Evolutionary conservation across 2,888 invertebrate genomes (phyloP), one percentile per base, ranked within the genome.

Genomic region (Cephus nigrinus): DNA sequence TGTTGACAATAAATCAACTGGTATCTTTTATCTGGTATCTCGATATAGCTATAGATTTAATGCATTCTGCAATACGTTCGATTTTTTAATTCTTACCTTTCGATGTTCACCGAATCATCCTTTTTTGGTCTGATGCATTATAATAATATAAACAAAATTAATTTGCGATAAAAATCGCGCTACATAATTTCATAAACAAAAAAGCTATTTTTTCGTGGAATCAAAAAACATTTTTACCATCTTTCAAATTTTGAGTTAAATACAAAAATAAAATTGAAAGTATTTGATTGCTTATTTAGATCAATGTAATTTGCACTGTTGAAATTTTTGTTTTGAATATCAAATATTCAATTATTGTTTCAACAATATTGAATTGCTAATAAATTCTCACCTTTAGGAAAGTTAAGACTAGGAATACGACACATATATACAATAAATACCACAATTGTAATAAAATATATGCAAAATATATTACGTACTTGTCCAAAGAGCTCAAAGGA

Each of bases 401-500:
- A 33, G 12, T 74, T 12, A 33, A 36, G 32, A 77, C 74, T 23
- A 55, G 55, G 9, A 55, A 23, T 55, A 40, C 31, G n/a, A 30
- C n/a, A 30, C n/a, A 35, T 12, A 75, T 75, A 77, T 71, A 75
- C 23, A 74, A 77, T 74, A 34, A 75, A 76, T 69, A 69, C 1
- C 23, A 55, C 23, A n/a, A 9, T 23, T 23, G 9, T 55, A 23
- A 23, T 23, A 55, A 55, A 55, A 55, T 23, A 55, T 55, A 55
- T 55, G 55, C 23, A 55, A 55, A 55, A 55, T 2, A 55, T 55
- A 73, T 33, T 55, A 82, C 87, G 76, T 89, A 93, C 93, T 93
- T 94, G 84, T 95, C 95, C 69, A 95, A 90, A 68, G 94, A 93
- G 1, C 94, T 94, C 30, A 94, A 91, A 69, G 93, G 94, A 55